Conservation (phyloP, 2,113 vertebrate species). For the Psittacus erithacus region DNA sequence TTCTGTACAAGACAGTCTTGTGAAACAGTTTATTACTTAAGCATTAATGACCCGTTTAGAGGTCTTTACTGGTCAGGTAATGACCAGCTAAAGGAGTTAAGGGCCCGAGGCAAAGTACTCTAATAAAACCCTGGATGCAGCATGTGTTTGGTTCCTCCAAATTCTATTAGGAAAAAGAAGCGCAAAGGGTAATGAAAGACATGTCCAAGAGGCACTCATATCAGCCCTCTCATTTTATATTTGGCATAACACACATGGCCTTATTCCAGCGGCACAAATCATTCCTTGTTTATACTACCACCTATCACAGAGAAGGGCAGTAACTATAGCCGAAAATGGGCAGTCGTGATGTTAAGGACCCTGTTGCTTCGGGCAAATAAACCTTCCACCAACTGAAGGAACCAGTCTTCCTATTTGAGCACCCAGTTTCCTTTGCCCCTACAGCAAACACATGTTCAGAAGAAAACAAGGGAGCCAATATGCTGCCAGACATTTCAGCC, state of each 20-base stretch:
- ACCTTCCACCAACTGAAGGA: neutral
- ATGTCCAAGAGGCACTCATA: slow-evolving; percentile 62
- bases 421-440: neutral
- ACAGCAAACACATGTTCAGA: accelerated
- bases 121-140: slow-evolving; percentile 61
- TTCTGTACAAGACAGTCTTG: slow-evolving; percentile 53
- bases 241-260: slow-evolving; percentile 46
- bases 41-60: slow-evolving; percentile 72
- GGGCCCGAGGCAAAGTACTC: slow-evolving; percentile 64
- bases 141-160: slow-evolving; percentile 51
- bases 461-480: neutral
- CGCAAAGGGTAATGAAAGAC: slow-evolving; percentile 61
- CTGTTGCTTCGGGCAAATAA: slow-evolving; percentile 22
- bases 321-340: neutral
- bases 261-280: slow-evolving; percentile 57
- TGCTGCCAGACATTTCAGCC: neutral
- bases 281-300: slow-evolving; percentile 55
- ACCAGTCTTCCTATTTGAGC: neutral
- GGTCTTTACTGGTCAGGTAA: slow-evolving; percentile 74
- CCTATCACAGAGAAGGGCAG: neutral
- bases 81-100: slow-evolving; percentile 72
- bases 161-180: slow-evolving; percentile 58
- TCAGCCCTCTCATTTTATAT: slow-evolving; percentile 64
- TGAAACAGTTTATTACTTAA: slow-evolving; percentile 73
- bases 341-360: neutral